Percentiles rank a stretch among this genome's conserved stretches.
These are phyloP conservation scores for Drosophila kambysellisi DNA, from an alignment of 2,888 invertebrate genomes.

Conservation along the genomic window DNA sequence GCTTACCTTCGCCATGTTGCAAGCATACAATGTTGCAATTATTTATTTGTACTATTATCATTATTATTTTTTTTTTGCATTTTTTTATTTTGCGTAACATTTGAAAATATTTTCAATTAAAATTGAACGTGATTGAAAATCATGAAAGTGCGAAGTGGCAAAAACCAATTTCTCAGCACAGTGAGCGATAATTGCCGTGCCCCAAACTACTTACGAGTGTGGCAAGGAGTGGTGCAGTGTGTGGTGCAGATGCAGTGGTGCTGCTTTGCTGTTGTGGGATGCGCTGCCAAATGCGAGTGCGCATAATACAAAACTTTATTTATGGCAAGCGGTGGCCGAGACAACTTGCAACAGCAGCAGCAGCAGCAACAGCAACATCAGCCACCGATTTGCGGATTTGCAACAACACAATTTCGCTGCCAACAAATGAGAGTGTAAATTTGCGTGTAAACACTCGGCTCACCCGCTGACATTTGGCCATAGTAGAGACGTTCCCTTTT, in stretches of 20 bases:
- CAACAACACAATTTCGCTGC: slow-evolving; percentile 71
- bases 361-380: slow-evolving; percentile 35
- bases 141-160: slow-evolving; percentile 80
- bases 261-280: slow-evolving; percentile 72
- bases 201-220: slow-evolving; percentile 32
- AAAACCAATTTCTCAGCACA: slow-evolving; percentile 80
- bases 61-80: slow-evolving; percentile 33
- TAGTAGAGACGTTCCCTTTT: slow-evolving; percentile 68
- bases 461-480: slow-evolving; percentile 83
- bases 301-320: slow-evolving; percentile 79
- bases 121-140: slow-evolving; percentile 81
- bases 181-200: slow-evolving; percentile 77
- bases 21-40: slow-evolving; percentile 30
- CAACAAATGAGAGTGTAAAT: slow-evolving; percentile 85
- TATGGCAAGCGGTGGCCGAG: slow-evolving; percentile 67
- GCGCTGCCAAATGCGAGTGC: slow-evolving; percentile 77
- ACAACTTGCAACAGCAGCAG: slow-evolving; percentile 48
- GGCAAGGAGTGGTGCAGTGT: not conserved
- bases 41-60: slow-evolving; percentile 20
- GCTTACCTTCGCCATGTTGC: slow-evolving; percentile 8
- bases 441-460: slow-evolving; percentile 85
- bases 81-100: slow-evolving; percentile 32
- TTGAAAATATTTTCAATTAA: slow-evolving; percentile 78
- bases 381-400: slow-evolving; percentile 60
- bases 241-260: slow-evolving; percentile 4